These are phyloP conservation scores for Eutrigla gurnardus DNA, from an alignment of 2,797 vertebrate genomes.

Conservation along the genomic window DNA sequence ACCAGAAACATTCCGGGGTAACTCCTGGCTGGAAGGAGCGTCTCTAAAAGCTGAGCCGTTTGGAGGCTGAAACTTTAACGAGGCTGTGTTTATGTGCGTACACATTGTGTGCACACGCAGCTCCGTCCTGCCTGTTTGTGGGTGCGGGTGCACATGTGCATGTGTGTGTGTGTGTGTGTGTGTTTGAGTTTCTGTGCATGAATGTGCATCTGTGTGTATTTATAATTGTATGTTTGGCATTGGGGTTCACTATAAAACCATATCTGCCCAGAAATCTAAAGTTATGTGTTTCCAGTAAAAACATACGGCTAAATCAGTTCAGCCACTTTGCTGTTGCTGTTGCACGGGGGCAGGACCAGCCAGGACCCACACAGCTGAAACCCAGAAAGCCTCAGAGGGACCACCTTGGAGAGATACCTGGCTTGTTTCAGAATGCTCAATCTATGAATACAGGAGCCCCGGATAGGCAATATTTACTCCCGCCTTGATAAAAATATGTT, in stretches of 20 bases:
- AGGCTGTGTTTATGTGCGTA: constrained; percentile 64
- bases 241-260: constrained; percentile 57
- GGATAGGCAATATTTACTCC: constrained; percentile 47
- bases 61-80: constrained; percentile 50
- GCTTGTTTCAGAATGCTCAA: constrained; percentile 31
- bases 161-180: background rate
- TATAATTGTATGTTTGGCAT: constrained; percentile 75
- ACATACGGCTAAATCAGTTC: constrained; percentile 71
- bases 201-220: constrained; percentile 72
- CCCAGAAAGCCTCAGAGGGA: constrained; percentile 50
- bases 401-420: constrained; percentile 62
- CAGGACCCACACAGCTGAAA: constrained; percentile 53
- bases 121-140: constrained; percentile 20
- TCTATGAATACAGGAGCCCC: constrained; percentile 56
- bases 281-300: constrained; percentile 70
- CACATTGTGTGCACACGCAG: constrained; percentile 31
- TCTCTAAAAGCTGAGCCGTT: constrained; percentile 49
- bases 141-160: background rate
- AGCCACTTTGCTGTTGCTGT: constrained; percentile 62
- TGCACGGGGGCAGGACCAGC: constrained; percentile 43
- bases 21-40: constrained; percentile 60
- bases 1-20: constrained; percentile 65
- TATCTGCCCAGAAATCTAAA: constrained; percentile 68
- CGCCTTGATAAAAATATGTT: constrained; percentile 48
- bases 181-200: constrained; percentile 48